A percentile compares a stretch with the other conserved stretches of the same genome.
Conservation (phyloP, 2,888 invertebrate species). For the Cerceris rybyensis region DNA sequence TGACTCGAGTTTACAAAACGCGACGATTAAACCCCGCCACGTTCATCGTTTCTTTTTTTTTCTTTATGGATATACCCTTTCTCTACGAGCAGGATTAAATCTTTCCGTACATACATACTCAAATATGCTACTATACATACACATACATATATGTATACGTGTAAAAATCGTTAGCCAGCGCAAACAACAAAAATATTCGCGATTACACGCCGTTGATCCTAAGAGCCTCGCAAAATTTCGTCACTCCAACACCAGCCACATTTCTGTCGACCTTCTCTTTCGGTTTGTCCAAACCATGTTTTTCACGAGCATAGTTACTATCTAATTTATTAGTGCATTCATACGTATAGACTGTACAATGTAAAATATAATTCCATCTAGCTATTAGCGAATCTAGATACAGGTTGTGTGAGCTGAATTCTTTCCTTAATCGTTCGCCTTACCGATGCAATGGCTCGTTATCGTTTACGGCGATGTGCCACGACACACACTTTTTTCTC, state of each 20-base stretch:
- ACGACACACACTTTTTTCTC: background rate
- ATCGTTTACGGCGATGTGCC: slow-evolving; percentile 14
- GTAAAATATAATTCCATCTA: slow-evolving; percentile 81
- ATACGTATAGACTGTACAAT: slow-evolving; percentile 78
- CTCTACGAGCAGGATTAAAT: slow-evolving; percentile 1
- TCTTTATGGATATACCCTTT: background rate
- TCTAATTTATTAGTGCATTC: slow-evolving; percentile 70
- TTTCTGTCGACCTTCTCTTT: background rate
- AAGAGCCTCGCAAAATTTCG: slow-evolving; percentile 20
- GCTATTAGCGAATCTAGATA: slow-evolving; percentile 75
- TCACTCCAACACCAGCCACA: slow-evolving; percentile 12
- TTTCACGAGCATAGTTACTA: slow-evolving; percentile 65
- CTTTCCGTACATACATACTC: slow-evolving; percentile 14
- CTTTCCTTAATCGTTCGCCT: slow-evolving; percentile 27
- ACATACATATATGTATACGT: slow-evolving; percentile 23
- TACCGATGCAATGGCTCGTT: slow-evolving; percentile 27
- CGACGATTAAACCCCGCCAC: background rate
- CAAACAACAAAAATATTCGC: slow-evolving; percentile 47
- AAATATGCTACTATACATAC: slow-evolving; percentile 36
- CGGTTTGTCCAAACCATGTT: background rate
- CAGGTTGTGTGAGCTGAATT: slow-evolving; percentile 67
- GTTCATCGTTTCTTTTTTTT: background rate
- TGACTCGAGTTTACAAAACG: slow-evolving; percentile 13
- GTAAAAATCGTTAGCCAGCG: slow-evolving; percentile 45
- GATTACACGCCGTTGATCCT: slow-evolving; percentile 32